Base-by-base conservation (phyloP, 2,113 vertebrate species). In the Cephalopterus ornatus region DNA sequence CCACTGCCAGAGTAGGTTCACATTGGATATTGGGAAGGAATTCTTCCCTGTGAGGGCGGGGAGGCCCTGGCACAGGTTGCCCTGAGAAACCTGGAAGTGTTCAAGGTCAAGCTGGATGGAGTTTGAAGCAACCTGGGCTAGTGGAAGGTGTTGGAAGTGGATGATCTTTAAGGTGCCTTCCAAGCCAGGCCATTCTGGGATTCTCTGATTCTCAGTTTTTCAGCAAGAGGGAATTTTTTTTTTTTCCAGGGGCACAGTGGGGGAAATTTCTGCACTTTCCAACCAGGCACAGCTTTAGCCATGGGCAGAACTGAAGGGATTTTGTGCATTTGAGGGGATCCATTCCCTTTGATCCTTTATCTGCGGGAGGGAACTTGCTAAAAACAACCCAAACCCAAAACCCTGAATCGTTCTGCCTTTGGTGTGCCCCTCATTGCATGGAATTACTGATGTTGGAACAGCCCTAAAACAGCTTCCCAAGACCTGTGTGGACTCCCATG, bases 251-350 rank as follows among this genome's bases (percentile, higher is more conserved):
- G 8, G 5, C 53, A 27, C 6, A 18, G 16, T 0, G 66, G 42
- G 39, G 39, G 37, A 39, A 33, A 56, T 28, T 11, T 32, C 33
- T 12, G 5, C 33, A 1, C n/a, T 83, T 90, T 41, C 28, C 52
- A 58, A 2, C 2, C 21, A 30, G 24, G 3, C 1, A 1, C 6
- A 22, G 32, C 41, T 24, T 30, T 26, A 33, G 37, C 12, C 76
- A 0, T 0, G 0, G 7, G n/a, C 28, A 42, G 52, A 52, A 12
- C 3, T 0, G 0, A 27, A 30, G 30, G 12, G 49, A 19, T 8
- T 27, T 30, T 16, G 35, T 35, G 50, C 12, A 1, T 32, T 76
- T 27, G 39, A 44, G 21, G 4, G 14, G 11, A 0, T 30, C 23
- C 7, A 0, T 35, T 24, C 17, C 59, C 37, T 41, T 65, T 73